Evolutionary conservation across 2,888 invertebrate species (phyloP), one percentile per base, ranked within the genome.

Genomic region (Myathropa florea): DNA sequence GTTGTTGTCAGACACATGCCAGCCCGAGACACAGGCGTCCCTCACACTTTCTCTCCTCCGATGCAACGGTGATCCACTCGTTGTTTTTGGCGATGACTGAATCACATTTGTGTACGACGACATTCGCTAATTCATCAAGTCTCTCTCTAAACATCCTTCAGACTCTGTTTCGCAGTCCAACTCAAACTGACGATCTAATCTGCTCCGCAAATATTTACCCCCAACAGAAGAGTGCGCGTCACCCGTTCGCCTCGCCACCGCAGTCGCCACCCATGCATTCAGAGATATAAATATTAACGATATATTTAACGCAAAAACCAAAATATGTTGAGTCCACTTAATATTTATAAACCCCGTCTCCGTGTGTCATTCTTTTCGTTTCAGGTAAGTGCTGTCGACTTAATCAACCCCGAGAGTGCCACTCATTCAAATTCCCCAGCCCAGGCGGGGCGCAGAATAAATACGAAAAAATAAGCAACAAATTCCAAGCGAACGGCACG

Each of bases 331-430:
- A 28, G 23, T 67, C 12, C 14, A 33, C 14, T 30, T 55, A 67
- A 53, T 53, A 23, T 53, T 18, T 4, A 39, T 39, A 59, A 71
- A 39, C 26, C 14, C 14, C 72, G 23, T 10, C 30, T 33, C 30
- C 12, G n/a, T 26, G 4, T 53, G 28, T 28, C 28, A 60, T 60
- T 36, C 21, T 79, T 21, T 53, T 33, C 26, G 60, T 72, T 72
- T 53, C 59, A 61, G 65, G 72, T 67, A 79, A 79, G 73, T 80
- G 79, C 53, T 80, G 65, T 80, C 72, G 73, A 80, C 79, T 80
- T 53, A 72, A 80, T 73, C 65, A 72, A 72, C 26, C 24, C 60
- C 53, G 59, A 60, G 59, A 36, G 10, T 33, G 36, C 33, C 36
- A 73, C 73, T 61, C 53, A 73, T 67, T 67, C 60, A 67, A n/a